Percentiles rank a stretch among this genome's conserved stretches.
Conservation (phyloP, 2,888 invertebrate genomes). For the Spilarctia lutea region DNA sequence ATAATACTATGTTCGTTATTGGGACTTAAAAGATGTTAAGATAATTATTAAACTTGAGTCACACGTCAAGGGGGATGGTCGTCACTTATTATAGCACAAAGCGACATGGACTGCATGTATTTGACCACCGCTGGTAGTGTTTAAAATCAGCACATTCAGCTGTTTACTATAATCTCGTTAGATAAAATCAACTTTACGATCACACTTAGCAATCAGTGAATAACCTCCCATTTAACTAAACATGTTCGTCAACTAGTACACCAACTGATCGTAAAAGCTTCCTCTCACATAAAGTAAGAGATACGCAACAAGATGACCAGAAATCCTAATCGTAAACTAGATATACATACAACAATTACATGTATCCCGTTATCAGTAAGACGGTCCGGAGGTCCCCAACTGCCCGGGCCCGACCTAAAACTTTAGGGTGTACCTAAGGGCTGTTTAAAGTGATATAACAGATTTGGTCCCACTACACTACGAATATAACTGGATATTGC, state of each 20-base stretch:
- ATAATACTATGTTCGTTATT: no score
- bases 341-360: conserved; percentile 41
- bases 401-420: conserved; percentile 65
- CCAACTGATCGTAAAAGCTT: conserved; percentile 9
- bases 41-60: no score
- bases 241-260: conserved; percentile 3
- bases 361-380: conserved; percentile 60
- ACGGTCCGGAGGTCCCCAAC: conserved; percentile 54
- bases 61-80: no score
- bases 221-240: not conserved
- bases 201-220: not conserved
- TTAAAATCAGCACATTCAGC: not conserved
- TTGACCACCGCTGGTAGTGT: not conserved
- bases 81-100: no score
- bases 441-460: conserved; percentile 72
- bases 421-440: conserved; percentile 65
- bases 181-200: not conserved
- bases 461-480: conserved; percentile 62
- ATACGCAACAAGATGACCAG: conserved; percentile 30
- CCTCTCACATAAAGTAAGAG: conserved; percentile 8
- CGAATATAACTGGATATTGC: conserved; percentile 58
- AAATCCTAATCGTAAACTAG: conserved; percentile 45
- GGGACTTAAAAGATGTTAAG: no score
- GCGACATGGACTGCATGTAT: not conserved
- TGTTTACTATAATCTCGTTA: not conserved